Evolutionary conservation across 2,888 invertebrate genomes (phyloP).

Genomic region (Gibbula magus): DNA sequence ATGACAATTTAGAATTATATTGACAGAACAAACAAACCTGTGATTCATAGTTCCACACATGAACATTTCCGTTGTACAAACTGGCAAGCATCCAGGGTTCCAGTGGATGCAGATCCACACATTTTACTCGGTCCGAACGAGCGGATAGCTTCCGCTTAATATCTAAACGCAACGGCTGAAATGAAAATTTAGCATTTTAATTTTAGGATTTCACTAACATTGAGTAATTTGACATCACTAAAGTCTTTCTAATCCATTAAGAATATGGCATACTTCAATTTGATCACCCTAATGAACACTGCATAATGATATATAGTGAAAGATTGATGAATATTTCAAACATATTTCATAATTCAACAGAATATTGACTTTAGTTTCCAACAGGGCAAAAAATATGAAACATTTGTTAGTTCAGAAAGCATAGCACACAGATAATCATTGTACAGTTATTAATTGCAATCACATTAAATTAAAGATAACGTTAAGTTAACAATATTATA

Average conservation of each 20-base stretch:
- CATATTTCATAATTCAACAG: too few species aligned
- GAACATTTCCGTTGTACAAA: conserved; percentile 98
- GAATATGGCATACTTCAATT: neutral
- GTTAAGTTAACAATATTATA: too few species aligned
- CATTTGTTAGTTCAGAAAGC: too few species aligned
- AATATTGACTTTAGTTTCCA: too few species aligned
- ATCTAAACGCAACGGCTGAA: conserved; percentile 92
- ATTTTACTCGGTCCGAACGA: conserved; percentile 98
- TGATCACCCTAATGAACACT: neutral
- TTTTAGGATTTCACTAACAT: too few species aligned
- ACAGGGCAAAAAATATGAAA: too few species aligned
- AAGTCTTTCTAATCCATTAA: too few species aligned
- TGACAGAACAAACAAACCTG: conserved; percentile 78
- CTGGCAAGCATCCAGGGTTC: conserved; percentile 99
- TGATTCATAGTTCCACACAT: conserved; percentile 99
- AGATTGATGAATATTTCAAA: too few species aligned
- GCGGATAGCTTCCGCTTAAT: conserved; percentile 98
- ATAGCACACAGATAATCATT: too few species aligned
- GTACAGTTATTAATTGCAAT: too few species aligned
- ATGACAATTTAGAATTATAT: neutral
- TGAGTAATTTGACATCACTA: too few species aligned
- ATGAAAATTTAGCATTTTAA: conserved; percentile 24
- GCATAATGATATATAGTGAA: neutral
- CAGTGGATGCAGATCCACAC: conserved; percentile 96
- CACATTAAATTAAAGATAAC: too few species aligned